Conservation (phyloP, 2,888 invertebrate genomes). For the Parnassius glacialis region DNA sequence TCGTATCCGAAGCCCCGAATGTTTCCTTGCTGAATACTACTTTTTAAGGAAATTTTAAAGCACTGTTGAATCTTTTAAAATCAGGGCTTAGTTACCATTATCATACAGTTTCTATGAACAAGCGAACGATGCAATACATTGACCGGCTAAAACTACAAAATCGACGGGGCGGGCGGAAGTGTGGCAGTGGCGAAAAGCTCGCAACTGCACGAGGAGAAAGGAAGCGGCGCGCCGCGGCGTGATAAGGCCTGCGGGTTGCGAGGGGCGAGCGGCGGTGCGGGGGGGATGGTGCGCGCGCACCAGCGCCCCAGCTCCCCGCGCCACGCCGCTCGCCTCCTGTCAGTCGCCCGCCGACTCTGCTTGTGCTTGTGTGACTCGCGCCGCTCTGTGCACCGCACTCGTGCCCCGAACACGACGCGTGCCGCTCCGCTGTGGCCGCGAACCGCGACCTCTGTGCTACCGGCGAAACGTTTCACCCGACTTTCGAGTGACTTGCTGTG, state of each 20-base stretch:
- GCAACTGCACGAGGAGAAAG: constrained; percentile 79
- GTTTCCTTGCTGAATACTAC: no score
- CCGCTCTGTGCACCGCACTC: constrained; percentile 80
- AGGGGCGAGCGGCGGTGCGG: constrained; percentile 56
- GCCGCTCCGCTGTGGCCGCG: constrained; percentile 81
- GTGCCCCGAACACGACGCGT: constrained; percentile 79
- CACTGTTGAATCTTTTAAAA: not conserved
- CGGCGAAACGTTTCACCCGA: constrained; percentile 77
- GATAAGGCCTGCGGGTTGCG: constrained; percentile 65
- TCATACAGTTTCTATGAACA: constrained; percentile 16
- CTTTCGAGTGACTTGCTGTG: constrained; percentile 77
- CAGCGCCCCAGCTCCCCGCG: constrained; percentile 68
- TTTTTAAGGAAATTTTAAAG: not conserved
- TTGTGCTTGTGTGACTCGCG: constrained; percentile 81
- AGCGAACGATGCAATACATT: constrained; percentile 60
- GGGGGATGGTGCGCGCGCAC: constrained; percentile 70
- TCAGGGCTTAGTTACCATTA: no score
- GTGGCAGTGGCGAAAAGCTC: constrained; percentile 78
- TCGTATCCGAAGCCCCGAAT: not conserved
- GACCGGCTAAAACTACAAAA: constrained; percentile 65
- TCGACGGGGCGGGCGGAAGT: constrained; percentile 75
- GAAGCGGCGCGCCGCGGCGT: constrained; percentile 76
- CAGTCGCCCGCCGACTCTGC: constrained; percentile 83
- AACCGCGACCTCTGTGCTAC: constrained; percentile 82
- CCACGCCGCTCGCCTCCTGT: constrained; percentile 69